Evolutionary conservation across 2,113 vertebrate species (phyloP).

Genomic region (Pituophis catenifer): DNA sequence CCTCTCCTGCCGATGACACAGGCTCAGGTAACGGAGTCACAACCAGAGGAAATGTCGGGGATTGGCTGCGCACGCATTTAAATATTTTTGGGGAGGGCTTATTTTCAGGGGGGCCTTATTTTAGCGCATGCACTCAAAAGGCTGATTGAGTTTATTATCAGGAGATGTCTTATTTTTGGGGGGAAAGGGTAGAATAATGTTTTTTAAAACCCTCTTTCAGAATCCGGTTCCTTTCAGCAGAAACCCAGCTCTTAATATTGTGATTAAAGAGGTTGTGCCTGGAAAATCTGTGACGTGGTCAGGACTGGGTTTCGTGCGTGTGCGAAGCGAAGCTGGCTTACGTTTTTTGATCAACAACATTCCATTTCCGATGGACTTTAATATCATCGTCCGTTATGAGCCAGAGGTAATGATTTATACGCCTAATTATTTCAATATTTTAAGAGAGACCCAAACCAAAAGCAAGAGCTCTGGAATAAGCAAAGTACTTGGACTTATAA

Average conservation of each 20-base stretch:
- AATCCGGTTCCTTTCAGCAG: constrained; percentile 47
- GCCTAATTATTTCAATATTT: background rate
- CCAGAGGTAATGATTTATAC: constrained; percentile 69
- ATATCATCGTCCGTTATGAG: constrained; percentile 77
- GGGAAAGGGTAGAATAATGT: too few relatives aligned
- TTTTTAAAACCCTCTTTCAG: constrained; percentile 51
- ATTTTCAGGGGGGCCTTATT: too few relatives aligned
- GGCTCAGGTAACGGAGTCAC: too few relatives aligned
- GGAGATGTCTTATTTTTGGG: too few relatives aligned
- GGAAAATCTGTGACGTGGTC: constrained; percentile 75
- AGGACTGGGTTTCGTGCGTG: constrained; percentile 75
- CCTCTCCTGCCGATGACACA: too few relatives aligned
- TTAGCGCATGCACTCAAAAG: too few relatives aligned
- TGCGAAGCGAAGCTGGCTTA: constrained; percentile 76
- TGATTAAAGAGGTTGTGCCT: constrained; percentile 64
- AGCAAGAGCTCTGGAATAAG: background rate
- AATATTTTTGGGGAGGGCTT: too few relatives aligned
- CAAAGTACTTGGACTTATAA: background rate
- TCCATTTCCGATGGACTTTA: constrained; percentile 76
- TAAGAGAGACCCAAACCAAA: background rate
- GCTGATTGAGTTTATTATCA: too few relatives aligned
- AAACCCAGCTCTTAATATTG: constrained; percentile 49
- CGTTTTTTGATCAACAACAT: constrained; percentile 78
- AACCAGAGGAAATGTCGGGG: too few relatives aligned
- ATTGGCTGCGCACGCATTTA: too few relatives aligned